These are phyloP conservation scores for Metaphire vulgaris DNA, from an alignment of 1,140 invertebrate species.

Conservation along the genomic window DNA sequence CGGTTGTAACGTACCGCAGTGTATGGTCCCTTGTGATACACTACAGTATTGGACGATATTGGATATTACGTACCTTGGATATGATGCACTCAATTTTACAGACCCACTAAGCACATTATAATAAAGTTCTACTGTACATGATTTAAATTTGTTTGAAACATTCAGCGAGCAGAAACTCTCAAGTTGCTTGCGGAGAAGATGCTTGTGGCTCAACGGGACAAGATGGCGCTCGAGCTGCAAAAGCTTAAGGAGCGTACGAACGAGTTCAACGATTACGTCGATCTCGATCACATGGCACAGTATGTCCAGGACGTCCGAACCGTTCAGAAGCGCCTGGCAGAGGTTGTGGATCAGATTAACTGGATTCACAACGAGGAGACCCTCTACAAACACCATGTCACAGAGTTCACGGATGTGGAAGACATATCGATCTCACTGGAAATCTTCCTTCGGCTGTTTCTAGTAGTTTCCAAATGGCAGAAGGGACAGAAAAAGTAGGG, in stretches of 20 bases:
- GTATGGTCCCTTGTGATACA: too few species aligned
- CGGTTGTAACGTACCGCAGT: too few species aligned
- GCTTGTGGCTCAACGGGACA: slow-evolving; percentile 61
- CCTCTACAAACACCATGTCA: slow-evolving; percentile 71
- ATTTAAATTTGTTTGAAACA: too few species aligned
- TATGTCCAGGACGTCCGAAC: slow-evolving; percentile 61
- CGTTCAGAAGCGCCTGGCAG: slow-evolving; percentile 65
- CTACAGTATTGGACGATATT: too few species aligned
- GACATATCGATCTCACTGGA: slow-evolving; percentile 55
- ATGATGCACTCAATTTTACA: too few species aligned
- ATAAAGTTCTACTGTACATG: too few species aligned
- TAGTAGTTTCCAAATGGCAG: slow-evolving; percentile 65
- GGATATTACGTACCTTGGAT: too few species aligned
- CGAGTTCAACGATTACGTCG: slow-evolving; percentile 55
- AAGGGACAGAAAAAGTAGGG: slow-evolving; percentile 64
- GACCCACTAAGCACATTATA: too few species aligned
- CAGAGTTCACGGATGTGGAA: slow-evolving; percentile 66
- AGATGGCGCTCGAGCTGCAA: slow-evolving; percentile 63
- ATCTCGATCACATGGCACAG: slow-evolving; percentile 53
- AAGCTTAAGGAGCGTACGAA: slow-evolving; percentile 64
- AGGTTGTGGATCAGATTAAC: slow-evolving; percentile 63
- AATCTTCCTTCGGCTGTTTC: slow-evolving; percentile 55
- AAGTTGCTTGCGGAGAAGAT: slow-evolving; percentile 59
- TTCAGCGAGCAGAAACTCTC: slow-evolving; percentile 12
- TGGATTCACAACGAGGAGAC: slow-evolving; percentile 69